Base-by-base conservation (phyloP, 2,113 vertebrate species). In the Myxocyprinus asiaticus region DNA sequence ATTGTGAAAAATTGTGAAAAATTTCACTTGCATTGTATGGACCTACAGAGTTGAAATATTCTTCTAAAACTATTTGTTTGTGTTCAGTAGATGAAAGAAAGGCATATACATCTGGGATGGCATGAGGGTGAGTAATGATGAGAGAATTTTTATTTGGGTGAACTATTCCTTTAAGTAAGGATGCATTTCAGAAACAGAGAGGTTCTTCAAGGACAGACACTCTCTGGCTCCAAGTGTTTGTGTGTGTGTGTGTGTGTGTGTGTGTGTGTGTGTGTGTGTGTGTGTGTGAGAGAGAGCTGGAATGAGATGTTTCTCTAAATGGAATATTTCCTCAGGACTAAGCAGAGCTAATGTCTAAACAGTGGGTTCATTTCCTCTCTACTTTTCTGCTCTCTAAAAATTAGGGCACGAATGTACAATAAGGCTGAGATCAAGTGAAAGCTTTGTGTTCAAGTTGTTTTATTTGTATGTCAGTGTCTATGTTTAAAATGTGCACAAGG, bases 301-400 rank as follows among this genome's bases (percentile, higher is more conserved):
- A 74, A 72, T 22, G 45, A 74, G 68, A 42, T 65, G 42, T 69
- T 74, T 56, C 76, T 76, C 79, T 86, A 90, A 90, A 88, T 87
- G 89, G 81, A 50, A 72, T 47, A 62, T 81, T 79, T 79, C 88
- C 83, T 62, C 17, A 67, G 87, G 85, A 86, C 72, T 77, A 15
- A 76, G 65, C 74, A 22, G 44, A 78, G 84, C 88, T 90, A 82
- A 91, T 85, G 86, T 90, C 86, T 33, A 87, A 2, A 51, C 58
- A 62, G 65, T 45, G 62, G 51, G 64, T 62, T 62, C 4, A 62
- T 55, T 42, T 14, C 62, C 63, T 14, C 17, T 53, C 33, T 44
- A 15, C 43, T 66, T 55, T 12, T 64, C 14, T 47, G 55, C 22
- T 33, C 10, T 59, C 42, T 22, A 44, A 59, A 73, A 73, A 61